Base-by-base conservation (phyloP, 2,797 vertebrate genomes). In the Acipenser ruthenus region DNA sequence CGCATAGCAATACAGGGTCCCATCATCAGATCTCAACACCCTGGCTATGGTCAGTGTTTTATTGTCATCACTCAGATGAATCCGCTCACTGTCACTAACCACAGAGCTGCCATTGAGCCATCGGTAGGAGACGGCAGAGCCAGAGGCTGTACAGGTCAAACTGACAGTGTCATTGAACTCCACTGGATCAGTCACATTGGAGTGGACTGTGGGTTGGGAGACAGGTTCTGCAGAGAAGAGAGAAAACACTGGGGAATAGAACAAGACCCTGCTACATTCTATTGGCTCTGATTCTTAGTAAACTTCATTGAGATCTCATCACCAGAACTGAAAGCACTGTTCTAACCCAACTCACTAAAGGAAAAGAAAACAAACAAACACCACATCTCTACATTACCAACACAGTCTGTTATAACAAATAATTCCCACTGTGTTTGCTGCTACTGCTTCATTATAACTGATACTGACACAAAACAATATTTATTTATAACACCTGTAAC, bases 91-190 rank as follows among this genome's bases (percentile, higher is more conserved):
- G 0, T 63, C 0, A 12, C 12, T 73, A 52, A 87, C 37, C n/a
- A n/a, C 61, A 12, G 76, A 66, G 62, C 64, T 70, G 62, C 69
- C 71, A 0, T 81, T 79, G 7, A 79, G 6, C 88, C 87, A 90
- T 7, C 5, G 18, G 49, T 78, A 85, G 3, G 71, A 68, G 60
- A 76, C 66, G 4, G 72, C 70, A 0, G 86, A 37, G 61, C 87
- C 87, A 0, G 0, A 73, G 58, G 77, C 82, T 0, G 80, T 78
- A 71, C 89, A 91, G 47, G 6, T 81, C 50, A 90, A 58, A 5
- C 74, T 67, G 49, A 73, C 86, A 11, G 81, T 81, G 72, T 81
- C 74, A 51, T 82, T 87, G 68, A 78, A 80, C 72, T 89, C 88
- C 73, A 89, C 78, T 64, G 89, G 67, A 63, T 80, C 49, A 23